These are phyloP conservation scores for Automeris io DNA, from an alignment of 2,888 invertebrate species.

Conservation along the genomic window DNA sequence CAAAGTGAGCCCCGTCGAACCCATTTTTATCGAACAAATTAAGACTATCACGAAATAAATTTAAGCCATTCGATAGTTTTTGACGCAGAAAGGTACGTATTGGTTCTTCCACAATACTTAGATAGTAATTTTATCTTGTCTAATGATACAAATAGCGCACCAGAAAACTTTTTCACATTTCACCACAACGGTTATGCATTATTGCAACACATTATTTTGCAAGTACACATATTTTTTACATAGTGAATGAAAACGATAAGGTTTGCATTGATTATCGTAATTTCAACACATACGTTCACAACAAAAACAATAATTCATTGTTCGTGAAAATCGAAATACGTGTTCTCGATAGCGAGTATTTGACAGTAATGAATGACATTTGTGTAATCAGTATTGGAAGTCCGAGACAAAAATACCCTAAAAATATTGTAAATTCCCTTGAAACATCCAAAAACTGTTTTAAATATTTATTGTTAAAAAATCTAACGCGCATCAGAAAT, in stretches of 20 bases:
- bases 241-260: conserved; percentile 12
- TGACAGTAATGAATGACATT: conserved; percentile 17
- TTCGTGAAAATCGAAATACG: conserved; percentile 35
- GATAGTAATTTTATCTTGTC: conserved; percentile 37
- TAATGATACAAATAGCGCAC: conserved; percentile 40
- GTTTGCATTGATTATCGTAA: conserved; percentile 25
- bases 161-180: conserved; percentile 35
- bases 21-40: conserved; percentile 39
- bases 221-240: conserved; percentile 33
- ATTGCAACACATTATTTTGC: conserved; percentile 37
- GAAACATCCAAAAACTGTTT: no score
- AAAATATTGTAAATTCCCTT: no score
- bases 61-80: conserved; percentile 32
- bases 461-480: no score
- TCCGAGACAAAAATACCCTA: no score
- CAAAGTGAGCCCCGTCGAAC: conserved; percentile 77
- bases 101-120: conserved; percentile 39
- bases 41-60: conserved; percentile 36
- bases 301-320: conserved; percentile 68
- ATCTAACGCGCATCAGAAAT: no score
- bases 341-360: conserved; percentile 16
- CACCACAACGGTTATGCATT: conserved; percentile 24
- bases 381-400: no score
- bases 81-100: conserved; percentile 37
- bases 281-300: conserved; percentile 40